Conservation (phyloP, 2,113 vertebrate species). For the Vimba vimba region DNA sequence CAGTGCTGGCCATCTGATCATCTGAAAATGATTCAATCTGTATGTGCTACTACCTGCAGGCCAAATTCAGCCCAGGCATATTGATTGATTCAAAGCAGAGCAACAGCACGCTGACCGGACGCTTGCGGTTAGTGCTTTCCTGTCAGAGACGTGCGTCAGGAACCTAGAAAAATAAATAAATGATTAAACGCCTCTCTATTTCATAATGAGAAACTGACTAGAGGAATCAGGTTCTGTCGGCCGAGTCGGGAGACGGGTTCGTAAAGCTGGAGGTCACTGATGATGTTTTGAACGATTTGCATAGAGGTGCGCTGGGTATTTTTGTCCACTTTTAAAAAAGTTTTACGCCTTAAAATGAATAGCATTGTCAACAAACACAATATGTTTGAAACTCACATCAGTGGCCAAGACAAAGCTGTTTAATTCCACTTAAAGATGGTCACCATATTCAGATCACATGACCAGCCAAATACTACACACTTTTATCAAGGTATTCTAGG, state of each 20-base stretch:
- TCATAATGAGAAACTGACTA: slow-evolving; percentile 10
- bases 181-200: slow-evolving; percentile 28
- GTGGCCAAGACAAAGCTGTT: not conserved
- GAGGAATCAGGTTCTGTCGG: not conserved
- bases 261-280: slow-evolving; percentile 4
- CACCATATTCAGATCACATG: not conserved
- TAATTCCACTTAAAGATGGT: not conserved
- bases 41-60: slow-evolving; percentile 33
- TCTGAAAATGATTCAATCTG: slow-evolving; percentile 32
- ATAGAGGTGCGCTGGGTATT: not conserved
- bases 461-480: not conserved
- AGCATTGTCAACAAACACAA: not conserved
- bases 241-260: not conserved
- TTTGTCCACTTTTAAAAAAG: not conserved
- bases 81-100: slow-evolving; percentile 38
- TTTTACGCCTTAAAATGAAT: not conserved
- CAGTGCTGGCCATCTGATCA: slow-evolving; percentile 37
- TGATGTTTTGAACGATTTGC: slow-evolving; percentile 23
- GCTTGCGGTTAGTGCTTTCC: slow-evolving; percentile 20
- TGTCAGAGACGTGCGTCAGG: slow-evolving; percentile 32
- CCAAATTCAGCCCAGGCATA: not conserved
- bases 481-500: not conserved
- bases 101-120: slow-evolving; percentile 14
- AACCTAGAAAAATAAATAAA: slow-evolving; percentile 34
- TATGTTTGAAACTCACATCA: not conserved